Base-by-base conservation (phyloP, 2,113 vertebrate species). In the Pycnonotus jocosus region DNA sequence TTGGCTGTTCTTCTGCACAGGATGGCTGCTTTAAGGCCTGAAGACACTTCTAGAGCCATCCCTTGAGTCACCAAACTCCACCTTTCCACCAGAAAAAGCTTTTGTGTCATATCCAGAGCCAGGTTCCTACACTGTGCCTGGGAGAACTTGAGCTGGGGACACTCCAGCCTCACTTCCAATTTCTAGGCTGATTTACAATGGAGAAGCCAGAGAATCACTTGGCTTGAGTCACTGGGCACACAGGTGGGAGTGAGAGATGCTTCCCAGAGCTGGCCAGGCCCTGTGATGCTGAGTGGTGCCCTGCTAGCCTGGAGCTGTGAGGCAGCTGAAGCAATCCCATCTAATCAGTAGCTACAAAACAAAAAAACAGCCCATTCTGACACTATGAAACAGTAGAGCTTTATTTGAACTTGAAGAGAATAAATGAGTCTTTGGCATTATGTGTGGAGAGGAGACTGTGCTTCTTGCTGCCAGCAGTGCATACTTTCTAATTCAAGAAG, bases 401-500 rank as follows among this genome's bases (percentile, higher is more conserved):
- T 86, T 97, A 97, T 97, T 94, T 88, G 90, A 97, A 94, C 92
- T 92, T 61, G 33, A 92, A 86, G 82, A 90, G 81, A 96, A 94
- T 81, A 97, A 96, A 95, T 86, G 84, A 93, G 84, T 73, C 90
- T 95, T 95, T 97, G 92, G 97, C 96, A 70, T 97, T 97, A 96
- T 97, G 93, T 96, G 97, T 74, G 92, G 97, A 97, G 90, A 97
- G 93, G 77, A 97, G 96, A 92, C 90, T 95, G 81, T 95, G 95
- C 96, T 97, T 97, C 95, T 81, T 62, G 57, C 83, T 97, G 98
- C 98, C 98, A 98, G 97, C 90, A 98, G 96, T 86, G 81, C 97
- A 98, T 98, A 97, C 91, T 98, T 98, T 96, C 94, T 94, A 94
- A 98, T 98, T 98, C 97, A 98, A 97, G 96, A 98, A 98, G 97